phyloP scores from a whole-genome alignment of 2,113 vertebrate species.

The Misgurnus anguillicaudatus region DNA sequence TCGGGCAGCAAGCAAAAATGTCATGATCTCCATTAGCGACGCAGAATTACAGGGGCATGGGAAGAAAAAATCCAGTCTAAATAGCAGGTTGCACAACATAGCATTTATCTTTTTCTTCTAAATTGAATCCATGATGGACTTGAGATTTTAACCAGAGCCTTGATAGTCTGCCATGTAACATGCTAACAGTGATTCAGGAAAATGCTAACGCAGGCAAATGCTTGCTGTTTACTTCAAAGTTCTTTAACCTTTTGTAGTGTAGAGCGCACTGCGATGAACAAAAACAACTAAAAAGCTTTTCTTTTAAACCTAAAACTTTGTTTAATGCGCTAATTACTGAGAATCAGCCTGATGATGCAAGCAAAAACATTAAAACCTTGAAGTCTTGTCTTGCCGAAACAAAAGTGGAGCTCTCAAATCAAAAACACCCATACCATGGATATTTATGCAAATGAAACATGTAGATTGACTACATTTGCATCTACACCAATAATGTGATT shows the following conservation, averaged over 20 bases:
- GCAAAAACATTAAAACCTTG: no score
- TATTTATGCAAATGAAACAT: no score
- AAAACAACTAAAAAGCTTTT: constrained; percentile 12
- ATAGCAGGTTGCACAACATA: constrained; percentile 12
- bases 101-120: background rate
- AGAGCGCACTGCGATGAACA: background rate
- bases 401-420: no score
- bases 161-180: background rate
- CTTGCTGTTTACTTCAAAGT: background rate
- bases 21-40: constrained; percentile 32
- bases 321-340: background rate
- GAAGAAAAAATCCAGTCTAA: constrained; percentile 5
- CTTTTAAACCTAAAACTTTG: background rate
- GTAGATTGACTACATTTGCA: no score
- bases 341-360: background rate
- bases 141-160: background rate
- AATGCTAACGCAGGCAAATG: background rate
- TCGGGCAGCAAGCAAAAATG: constrained; percentile 23
- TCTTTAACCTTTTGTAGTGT: background rate
- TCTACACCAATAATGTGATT: no score
- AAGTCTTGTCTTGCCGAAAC: no score
- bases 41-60: constrained; percentile 17
- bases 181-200: background rate
- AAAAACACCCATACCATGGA: no score
- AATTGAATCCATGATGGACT: background rate